phyloP scores from a whole-genome alignment of 1,140 invertebrate species.

The Uloborus diversus region DNA sequence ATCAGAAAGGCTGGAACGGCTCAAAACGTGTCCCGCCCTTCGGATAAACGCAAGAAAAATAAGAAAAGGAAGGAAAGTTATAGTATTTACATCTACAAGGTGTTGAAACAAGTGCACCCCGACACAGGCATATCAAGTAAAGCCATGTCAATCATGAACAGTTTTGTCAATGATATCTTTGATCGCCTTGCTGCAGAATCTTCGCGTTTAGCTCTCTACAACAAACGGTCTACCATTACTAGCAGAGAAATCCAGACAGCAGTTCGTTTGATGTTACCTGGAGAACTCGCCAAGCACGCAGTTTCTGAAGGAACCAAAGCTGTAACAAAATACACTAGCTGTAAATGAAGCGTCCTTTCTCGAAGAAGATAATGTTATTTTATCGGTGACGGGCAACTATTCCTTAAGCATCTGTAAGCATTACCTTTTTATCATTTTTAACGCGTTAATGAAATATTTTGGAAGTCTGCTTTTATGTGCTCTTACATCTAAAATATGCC shows the following conservation, averaged over 20 bases:
- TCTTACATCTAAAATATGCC: too few relatives aligned
- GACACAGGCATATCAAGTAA: constrained; percentile 70
- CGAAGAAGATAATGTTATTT: too few relatives aligned
- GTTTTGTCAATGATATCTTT: too few relatives aligned
- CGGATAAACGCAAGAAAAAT: constrained; percentile 66
- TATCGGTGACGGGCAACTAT: too few relatives aligned
- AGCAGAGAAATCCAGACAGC: constrained; percentile 73
- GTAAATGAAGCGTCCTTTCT: too few relatives aligned
- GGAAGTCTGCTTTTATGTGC: too few relatives aligned
- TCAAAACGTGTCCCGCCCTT: constrained; percentile 64
- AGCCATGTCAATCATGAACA: constrained; percentile 70
- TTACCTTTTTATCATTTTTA: too few relatives aligned
- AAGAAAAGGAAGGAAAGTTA: constrained; percentile 64
- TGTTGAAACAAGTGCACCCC: too few relatives aligned
- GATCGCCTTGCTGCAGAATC: constrained; percentile 75
- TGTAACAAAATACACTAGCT: constrained; percentile 70
- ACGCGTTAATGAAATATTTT: too few relatives aligned
- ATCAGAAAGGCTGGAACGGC: constrained; percentile 68
- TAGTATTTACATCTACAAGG: too few relatives aligned
- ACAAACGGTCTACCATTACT: constrained; percentile 73
- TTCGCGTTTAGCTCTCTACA: constrained; percentile 76
- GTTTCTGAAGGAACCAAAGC: constrained; percentile 72
- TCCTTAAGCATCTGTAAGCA: too few relatives aligned
- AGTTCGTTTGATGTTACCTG: constrained; percentile 71
- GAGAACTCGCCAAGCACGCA: constrained; percentile 73